phyloP scores from a whole-genome alignment of 2,113 vertebrate genomes.

The Sciurus niger region DNA sequence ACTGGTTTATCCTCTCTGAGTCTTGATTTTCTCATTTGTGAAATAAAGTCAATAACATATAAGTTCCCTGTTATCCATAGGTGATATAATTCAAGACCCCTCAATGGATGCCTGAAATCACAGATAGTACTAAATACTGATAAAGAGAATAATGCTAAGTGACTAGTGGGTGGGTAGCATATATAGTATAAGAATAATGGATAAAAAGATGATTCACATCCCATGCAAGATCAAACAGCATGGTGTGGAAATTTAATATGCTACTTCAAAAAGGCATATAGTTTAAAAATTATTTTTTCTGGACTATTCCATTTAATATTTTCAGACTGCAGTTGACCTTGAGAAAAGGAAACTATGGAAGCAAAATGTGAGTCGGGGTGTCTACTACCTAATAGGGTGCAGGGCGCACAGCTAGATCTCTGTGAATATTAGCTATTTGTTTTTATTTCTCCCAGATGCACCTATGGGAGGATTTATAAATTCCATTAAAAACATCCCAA shows the following conservation, averaged over 20 bases:
- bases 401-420: not conserved
- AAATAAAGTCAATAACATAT: not conserved
- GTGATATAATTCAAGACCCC: not conserved
- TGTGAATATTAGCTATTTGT: not conserved
- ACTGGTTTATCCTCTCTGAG: not conserved
- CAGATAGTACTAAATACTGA: not conserved
- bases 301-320: conserved; percentile 20
- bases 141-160: not conserved
- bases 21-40: not conserved
- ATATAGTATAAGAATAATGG: not conserved
- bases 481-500: not conserved
- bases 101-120: not conserved
- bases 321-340: not conserved
- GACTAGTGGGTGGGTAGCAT: not conserved
- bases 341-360: not conserved
- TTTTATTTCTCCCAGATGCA: not conserved
- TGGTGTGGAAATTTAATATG: not conserved
- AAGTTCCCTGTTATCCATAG: too few relatives aligned
- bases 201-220: not conserved
- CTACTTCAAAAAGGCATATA: not conserved
- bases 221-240: not conserved
- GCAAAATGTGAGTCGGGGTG: not conserved
- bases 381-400: not conserved
- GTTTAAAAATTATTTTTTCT: conserved; percentile 7
- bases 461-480: not conserved